Base-by-base conservation (phyloP, 2,888 invertebrate species). In the Drosophila nigricruria region DNA sequence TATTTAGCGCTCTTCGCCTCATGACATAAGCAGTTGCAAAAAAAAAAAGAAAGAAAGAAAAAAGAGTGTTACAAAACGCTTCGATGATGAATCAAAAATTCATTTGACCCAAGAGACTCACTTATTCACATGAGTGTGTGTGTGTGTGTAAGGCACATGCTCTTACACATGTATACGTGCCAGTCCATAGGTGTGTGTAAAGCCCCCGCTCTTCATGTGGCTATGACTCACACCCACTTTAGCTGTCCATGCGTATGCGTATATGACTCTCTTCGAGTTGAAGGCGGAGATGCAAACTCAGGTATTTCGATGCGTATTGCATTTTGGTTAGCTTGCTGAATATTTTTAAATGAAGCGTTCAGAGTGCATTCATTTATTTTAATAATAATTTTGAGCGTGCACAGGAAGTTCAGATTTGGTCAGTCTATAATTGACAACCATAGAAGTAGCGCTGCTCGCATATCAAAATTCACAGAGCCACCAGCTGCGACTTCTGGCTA, bases 11-110 rank as follows among this genome's bases (percentile, higher is more conserved):
- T 47, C 25, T 47, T 12, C 14, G 23, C 45, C 67, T 45, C 56
- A 25, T 86, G 87, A 81, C 87, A 81, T 81, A 81, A 86, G 71
- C 87, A 76, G 69, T 49, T 75, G 32, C 42, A 65, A 82, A 59
- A 52, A 27, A 45, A 60, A 82, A 56, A 45, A 25, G 62, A 63
- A 69, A 61, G 12, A 27, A 47, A 34, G 1, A 50, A n/a, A 40
- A 25, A 56, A 42, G n/a, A 56, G 40, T 66, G 16, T 68, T 66
- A 63, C 58, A 23, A 73, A 49, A 59, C 54, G 45, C 12, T 54
- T 27, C 45, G 60, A 76, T 80, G 77, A 81, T 73, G 67, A 69
- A 69, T 84, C 79, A 62, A 66, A 59, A 27, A 45, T 30, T 34
- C 32, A 45, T 45, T 61, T 68, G 69, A 68, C 69, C 45, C 64